These are phyloP conservation scores for Penaeus japonicus DNA, from an alignment of 1,140 invertebrate genomes.

Conservation along the genomic window DNA sequence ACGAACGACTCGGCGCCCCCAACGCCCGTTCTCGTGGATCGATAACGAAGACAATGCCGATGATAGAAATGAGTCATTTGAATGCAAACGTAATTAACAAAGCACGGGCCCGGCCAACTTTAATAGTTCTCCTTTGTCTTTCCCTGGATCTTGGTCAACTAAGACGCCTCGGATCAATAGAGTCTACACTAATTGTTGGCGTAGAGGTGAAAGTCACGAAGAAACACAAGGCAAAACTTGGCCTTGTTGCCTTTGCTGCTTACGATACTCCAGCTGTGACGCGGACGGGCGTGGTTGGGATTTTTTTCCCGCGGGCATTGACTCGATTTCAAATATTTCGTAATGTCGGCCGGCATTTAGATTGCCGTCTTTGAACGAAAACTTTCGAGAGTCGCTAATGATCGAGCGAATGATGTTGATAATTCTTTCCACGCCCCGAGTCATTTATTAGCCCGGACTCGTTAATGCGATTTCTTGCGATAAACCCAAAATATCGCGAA, in stretches of 20 bases:
- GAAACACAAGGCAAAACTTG: neutral
- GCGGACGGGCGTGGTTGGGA: neutral
- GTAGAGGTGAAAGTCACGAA: neutral
- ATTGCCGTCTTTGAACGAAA: neutral
- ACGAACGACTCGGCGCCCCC: neutral
- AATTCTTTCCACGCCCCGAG: neutral
- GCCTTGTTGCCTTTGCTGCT: neutral
- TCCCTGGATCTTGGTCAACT: conserved; percentile 39
- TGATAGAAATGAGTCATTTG: conserved; percentile 57
- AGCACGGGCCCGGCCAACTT: conserved; percentile 23
- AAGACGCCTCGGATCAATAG: neutral
- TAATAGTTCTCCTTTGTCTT: conserved; percentile 49
- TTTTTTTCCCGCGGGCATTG: conserved; percentile 19
- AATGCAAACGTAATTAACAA: conserved; percentile 57
- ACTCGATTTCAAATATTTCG: conserved; percentile 33
- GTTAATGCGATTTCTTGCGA: conserved; percentile 30
- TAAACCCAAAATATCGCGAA: conserved; percentile 45
- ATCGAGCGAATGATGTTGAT: conserved; percentile 9
- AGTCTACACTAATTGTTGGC: neutral
- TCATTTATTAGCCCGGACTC: conserved; percentile 11
- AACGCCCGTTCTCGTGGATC: conserved; percentile 8
- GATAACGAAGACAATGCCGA: conserved; percentile 52
- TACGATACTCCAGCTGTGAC: too few relatives aligned
- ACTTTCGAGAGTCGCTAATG: conserved; percentile 30
- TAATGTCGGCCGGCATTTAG: neutral